Evolutionary conservation across 2,888 invertebrate species (phyloP).

Genomic region (Mylabris sibirica): DNA sequence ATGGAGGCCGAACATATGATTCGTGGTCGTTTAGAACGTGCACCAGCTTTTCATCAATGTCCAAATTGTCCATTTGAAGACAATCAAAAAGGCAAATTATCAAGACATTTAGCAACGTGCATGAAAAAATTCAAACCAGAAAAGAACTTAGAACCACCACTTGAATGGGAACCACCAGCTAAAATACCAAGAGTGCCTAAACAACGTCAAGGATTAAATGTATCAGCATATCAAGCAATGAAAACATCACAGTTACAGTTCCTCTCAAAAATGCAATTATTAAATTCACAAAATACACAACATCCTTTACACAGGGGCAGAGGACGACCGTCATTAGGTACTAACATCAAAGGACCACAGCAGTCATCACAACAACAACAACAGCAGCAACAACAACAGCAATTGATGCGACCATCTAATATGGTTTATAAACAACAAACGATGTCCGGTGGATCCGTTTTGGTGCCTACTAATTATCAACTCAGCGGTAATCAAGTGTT

Average conservation of each 20-base stretch:
- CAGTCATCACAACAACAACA: neutral
- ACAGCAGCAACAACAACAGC: conserved; percentile 11
- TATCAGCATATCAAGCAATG: conserved; percentile 63
- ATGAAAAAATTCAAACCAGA: conserved; percentile 89
- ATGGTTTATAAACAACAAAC: conserved; percentile 74
- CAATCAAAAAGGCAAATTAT: conserved; percentile 89
- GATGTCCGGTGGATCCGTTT: conserved; percentile 65
- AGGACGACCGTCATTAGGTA: conserved; percentile 54
- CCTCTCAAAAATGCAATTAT: conserved; percentile 58
- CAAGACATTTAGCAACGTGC: conserved; percentile 87
- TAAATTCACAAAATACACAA: conserved; percentile 40
- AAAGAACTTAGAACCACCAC: conserved; percentile 83
- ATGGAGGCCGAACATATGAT: conserved; percentile 91
- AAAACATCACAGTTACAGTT: conserved; percentile 56
- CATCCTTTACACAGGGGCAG: conserved; percentile 55
- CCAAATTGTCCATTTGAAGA: conserved; percentile 94
- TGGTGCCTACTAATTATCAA: conserved; percentile 69
- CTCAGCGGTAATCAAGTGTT: conserved; percentile 69
- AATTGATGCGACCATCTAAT: conserved; percentile 59
- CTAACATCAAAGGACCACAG: conserved; percentile 44
- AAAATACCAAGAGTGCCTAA: conserved; percentile 81
- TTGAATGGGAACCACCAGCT: conserved; percentile 93
- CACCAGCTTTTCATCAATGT: conserved; percentile 89
- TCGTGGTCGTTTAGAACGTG: conserved; percentile 82
- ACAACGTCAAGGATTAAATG: conserved; percentile 56